Base-by-base conservation (phyloP, 2,797 vertebrate genomes). In the Todus mexicanus region DNA sequence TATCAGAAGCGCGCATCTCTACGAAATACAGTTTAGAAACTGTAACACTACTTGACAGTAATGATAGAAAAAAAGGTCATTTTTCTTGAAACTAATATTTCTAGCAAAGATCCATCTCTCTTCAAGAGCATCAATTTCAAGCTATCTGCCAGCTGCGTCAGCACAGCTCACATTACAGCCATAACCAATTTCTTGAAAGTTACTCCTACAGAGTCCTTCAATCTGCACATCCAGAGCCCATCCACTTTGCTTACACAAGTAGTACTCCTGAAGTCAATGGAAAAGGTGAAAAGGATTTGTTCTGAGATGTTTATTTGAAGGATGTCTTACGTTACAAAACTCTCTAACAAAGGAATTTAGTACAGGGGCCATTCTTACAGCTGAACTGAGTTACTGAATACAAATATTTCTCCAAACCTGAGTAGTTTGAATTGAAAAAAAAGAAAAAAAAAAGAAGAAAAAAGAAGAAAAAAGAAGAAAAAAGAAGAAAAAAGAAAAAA, bases 101-200 rank as follows among this genome's bases (percentile, higher is more conserved):
- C 54, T 97, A 89, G 93, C 93, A 68, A 61, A 84, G 37, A 84
- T 66, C 25, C 71, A 16, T 87, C 54, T 92, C 75, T 86, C 66
- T 94, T 73, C 50, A 87, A 89, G 84, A 84, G 75, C 40, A 83
- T 95, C 76, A 87, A 74, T 78, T 95, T 90, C 70, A 56, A 80
- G 90, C 66, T 95, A 64, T 93, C 75, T 94, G 56, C 90, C 69
- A 87, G 85, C 78, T 92, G 70, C 59, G 90, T 91, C 84, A 91
- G 70, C 78, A 92, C 64, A 89, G 84, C 79, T 88, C 87, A 48
- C 70, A 82, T 91, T 88, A 78, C 22, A 89, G 81, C 84, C 0
- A 0, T 89, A 94, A 96, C 75, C 94, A 70, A 85, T 89, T 93
- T 93, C 66, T 81, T 60, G 54, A 83, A 81, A 90, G 76, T 78